Conservation (phyloP, 2,113 vertebrate species). For the Alces alces region DNA sequence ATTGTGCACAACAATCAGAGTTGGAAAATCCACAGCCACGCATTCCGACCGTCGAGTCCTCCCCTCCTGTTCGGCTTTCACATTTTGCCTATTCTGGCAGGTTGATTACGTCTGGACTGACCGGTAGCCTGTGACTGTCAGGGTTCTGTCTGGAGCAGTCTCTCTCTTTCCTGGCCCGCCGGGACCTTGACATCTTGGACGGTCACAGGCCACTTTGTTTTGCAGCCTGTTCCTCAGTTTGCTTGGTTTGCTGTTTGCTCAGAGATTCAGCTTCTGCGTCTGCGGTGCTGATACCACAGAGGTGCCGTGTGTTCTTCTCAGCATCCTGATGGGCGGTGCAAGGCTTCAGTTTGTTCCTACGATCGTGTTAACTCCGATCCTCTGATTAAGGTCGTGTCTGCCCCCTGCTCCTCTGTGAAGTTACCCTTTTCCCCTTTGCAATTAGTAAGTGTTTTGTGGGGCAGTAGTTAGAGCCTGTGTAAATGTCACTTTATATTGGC, state of each 20-base stretch:
- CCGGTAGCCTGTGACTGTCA: not conserved
- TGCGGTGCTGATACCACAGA: not conserved
- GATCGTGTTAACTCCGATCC: not conserved
- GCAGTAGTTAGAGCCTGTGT: not conserved
- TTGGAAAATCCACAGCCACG: not conserved
- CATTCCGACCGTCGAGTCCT: not conserved
- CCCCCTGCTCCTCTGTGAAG: not conserved
- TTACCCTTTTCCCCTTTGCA: not conserved
- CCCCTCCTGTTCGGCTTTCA: fast-evolving
- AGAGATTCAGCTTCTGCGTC: not conserved
- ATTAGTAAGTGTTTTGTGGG: not conserved
- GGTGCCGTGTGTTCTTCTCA: fast-evolving
- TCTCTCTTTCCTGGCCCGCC: not conserved
- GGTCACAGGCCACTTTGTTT: not conserved
- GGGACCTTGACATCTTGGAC: not conserved
- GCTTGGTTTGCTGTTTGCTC: not conserved
- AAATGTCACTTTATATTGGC: not conserved
- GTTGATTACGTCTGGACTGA: not conserved
- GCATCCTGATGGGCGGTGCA: fast-evolving
- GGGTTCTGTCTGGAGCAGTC: not conserved
- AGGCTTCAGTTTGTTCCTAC: not conserved
- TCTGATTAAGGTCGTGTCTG: not conserved
- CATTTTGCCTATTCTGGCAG: not conserved
- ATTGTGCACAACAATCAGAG: fast-evolving
- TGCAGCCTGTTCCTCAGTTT: not conserved